Evolutionary conservation across 1,140 invertebrate genomes (phyloP), one percentile per base, ranked within the genome.

Genomic region (Pogonomyrmex barbatus): DNA sequence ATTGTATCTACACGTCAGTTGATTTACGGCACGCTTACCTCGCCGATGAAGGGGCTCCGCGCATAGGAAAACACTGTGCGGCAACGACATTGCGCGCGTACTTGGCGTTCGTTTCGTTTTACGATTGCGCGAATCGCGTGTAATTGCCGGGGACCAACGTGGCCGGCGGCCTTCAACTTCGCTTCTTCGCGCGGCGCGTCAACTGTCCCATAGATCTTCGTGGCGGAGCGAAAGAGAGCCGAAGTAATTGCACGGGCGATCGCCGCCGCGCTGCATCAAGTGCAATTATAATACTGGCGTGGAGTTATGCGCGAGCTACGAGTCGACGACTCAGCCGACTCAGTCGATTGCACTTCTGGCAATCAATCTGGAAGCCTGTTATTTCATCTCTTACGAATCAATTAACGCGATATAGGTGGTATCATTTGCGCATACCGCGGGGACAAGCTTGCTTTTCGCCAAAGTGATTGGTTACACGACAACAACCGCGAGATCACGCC

Each of bases 101-200:
- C 82, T 92, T 89, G 91, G 91, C 86, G 87, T 91, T 79, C 85
- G 89, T 91, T 85, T 88, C 87, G 88, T 91, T 93, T 93, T 93
- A 93, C 92, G 91, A 92, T 93, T 93, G 93, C 92, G 93, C 92
- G 92, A 91, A 92, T 92, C 89, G 89, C 89, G 87, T 91, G 89
- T 93, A 93, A 93, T 94, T 93, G 90, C 92, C 73, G 85, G 88
- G 65, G 82, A 89, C 88, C 83, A 77, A 56, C 24, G 30, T 42
- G 89, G 75, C 81, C 52, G 86, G 63, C 68, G 58, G 75, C 77
- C 71, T 90, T 88, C 87, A 92, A 91, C 91, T 93, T 92, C 92
- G 91, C 88, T 76, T 89, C 86, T 70, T 75, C 68, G 89, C 68
- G 89, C 76, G 83, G 85, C 73, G 85, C 91, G 86, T 92, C 88